Evolutionary conservation across 2,888 invertebrate species (phyloP), one percentile per base, ranked within the genome.

Genomic region (Unio delphinus): DNA sequence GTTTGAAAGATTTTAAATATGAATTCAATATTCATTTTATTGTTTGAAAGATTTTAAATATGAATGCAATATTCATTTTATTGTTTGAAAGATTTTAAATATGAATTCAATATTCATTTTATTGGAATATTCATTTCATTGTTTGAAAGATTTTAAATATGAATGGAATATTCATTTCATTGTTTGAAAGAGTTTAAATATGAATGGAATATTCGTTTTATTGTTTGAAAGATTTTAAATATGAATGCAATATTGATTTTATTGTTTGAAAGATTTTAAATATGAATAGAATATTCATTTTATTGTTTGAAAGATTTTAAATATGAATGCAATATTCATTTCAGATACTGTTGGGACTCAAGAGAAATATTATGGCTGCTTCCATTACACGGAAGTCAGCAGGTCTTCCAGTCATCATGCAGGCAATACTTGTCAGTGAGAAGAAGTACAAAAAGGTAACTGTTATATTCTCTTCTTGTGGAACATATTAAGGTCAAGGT

Each of bases 401-500:
- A 8, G 95, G 95, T 1, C 91, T 95, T 18, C 93, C 95, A 0
- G 94, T 95, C 65, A 93, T 95, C 91, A 92, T 95, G 65, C 93
- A 95, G 80, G 93, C 93, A 82, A 92, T 95, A 57, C 92, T 95
- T 1, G 92, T 93, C 55, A 93, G 92, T 81, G 95, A 95, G 83
- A 91, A 91, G 80, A 92, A 92, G 62, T 72, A 81, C n/a, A 87
- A 86, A 69, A 88, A 89, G 86, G 91, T 90, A 72, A 75, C 73
- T 4, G n/a, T 54, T 26, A 3, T 30, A 57, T 61, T 30, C 11
- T 17, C 26, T 28, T 23, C 20, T 26, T 28, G 28, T 26, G 6
- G 1, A 61, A 61, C 30, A 30, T 30, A 61, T 23, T 61, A 28
- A 1, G 0, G 20, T 26, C 20, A 61, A 6, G 4, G 20, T 61